A percentile compares a stretch with the other conserved stretches of the same genome.
phyloP scores from a whole-genome alignment of 2,888 invertebrate species.

The Habroteleia sp. region DNA sequence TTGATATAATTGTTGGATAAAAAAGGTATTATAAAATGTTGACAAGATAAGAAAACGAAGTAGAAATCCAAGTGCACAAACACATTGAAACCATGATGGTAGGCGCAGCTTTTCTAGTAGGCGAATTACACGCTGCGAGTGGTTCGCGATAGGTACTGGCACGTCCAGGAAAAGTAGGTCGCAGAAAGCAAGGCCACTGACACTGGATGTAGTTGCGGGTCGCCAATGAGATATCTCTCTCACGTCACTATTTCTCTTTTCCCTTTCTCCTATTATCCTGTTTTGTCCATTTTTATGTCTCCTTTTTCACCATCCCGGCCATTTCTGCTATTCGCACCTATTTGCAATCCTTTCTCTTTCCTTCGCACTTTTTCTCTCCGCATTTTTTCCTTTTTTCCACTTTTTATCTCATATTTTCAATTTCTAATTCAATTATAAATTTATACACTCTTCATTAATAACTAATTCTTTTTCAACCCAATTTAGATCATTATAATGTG shows the following conservation, averaged over 20 bases:
- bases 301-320: constrained; percentile 47
- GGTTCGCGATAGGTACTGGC: constrained; percentile 59
- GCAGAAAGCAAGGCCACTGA: constrained; percentile 81
- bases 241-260: constrained; percentile 65
- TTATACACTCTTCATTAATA: too few relatives aligned
- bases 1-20: constrained; percentile 45
- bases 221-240: constrained; percentile 64
- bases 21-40: constrained; percentile 53
- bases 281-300: constrained; percentile 56
- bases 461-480: too few relatives aligned
- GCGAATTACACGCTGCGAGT: constrained; percentile 59
- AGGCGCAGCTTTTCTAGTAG: constrained; percentile 50
- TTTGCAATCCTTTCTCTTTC: constrained; percentile 46
- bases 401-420: constrained; percentile 1
- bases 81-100: constrained; percentile 50
- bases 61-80: constrained; percentile 55
- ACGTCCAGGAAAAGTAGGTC: constrained; percentile 78
- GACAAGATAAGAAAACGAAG: constrained; percentile 58
- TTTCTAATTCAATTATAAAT: too few relatives aligned
- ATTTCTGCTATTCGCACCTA: constrained; percentile 17
- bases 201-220: constrained; percentile 72
- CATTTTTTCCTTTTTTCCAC: background rate
- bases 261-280: constrained; percentile 63
- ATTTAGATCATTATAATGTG: too few relatives aligned
- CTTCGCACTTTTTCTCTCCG: constrained; percentile 13